phyloP scores from a whole-genome alignment of 2,113 vertebrate species.

The Rattus norvegicus region GRCr8 NC_086022.1:123199001-123199500 shows the following conservation, averaged over 20 bases:
- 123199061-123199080: background rate
- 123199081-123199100: background rate
- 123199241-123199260: background rate
- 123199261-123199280: conserved; percentile 36
- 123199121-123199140: background rate
- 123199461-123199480: background rate
- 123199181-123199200: background rate
- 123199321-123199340: background rate
- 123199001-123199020: background rate
- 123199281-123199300: background rate
- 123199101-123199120: background rate
- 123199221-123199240: background rate
- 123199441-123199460: background rate
- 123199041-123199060: background rate
- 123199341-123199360: background rate
- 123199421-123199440: background rate
- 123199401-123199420: background rate
- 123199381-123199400: background rate
- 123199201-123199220: background rate
- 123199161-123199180: conserved; percentile 43
- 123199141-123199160: conserved; percentile 18
- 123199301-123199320: background rate
- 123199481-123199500: background rate
- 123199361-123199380: background rate
- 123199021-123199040: background rate